Evolutionary conservation across 2,113 vertebrate genomes (phyloP).

Genomic region (Tetrax tetrax): DNA sequence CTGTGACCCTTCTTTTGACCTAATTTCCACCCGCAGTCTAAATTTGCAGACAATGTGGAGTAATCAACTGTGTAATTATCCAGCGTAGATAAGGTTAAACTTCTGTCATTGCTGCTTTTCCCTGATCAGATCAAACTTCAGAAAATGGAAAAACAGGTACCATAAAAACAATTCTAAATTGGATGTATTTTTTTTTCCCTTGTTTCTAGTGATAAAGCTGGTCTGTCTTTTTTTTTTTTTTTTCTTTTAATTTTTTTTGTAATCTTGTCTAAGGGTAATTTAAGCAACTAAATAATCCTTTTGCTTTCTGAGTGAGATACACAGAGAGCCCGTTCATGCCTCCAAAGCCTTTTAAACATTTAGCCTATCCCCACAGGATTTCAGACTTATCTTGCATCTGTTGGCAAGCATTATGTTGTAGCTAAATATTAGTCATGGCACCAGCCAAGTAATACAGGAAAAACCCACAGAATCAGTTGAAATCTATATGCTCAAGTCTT

Average conservation of each 20-base stretch:
- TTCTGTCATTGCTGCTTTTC: not conserved
- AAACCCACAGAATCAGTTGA: not conserved
- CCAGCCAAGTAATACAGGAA: not conserved
- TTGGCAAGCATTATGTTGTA: not conserved
- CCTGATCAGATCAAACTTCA: not conserved
- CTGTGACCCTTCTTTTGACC: not conserved
- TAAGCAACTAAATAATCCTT: not conserved
- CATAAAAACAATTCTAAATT: not conserved
- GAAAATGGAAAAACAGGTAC: not conserved
- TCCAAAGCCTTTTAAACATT: constrained; percentile 18
- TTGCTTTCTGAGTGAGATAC: not conserved
- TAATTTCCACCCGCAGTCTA: not conserved
- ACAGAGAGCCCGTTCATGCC: not conserved
- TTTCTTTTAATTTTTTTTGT: not conserved
- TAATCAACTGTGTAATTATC: not conserved
- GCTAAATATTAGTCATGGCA: constrained; percentile 29
- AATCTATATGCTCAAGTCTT: not conserved
- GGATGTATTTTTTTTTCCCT: fast-evolving
- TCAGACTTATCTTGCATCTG: not conserved
- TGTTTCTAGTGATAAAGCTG: not conserved
- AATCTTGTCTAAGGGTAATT: not conserved
- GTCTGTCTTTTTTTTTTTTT: not conserved
- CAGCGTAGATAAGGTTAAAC: not conserved
- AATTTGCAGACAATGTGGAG: not conserved
- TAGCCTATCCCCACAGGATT: not conserved